phyloP scores from a whole-genome alignment of 2,888 invertebrate genomes.

The Trimorus sp. region DNA sequence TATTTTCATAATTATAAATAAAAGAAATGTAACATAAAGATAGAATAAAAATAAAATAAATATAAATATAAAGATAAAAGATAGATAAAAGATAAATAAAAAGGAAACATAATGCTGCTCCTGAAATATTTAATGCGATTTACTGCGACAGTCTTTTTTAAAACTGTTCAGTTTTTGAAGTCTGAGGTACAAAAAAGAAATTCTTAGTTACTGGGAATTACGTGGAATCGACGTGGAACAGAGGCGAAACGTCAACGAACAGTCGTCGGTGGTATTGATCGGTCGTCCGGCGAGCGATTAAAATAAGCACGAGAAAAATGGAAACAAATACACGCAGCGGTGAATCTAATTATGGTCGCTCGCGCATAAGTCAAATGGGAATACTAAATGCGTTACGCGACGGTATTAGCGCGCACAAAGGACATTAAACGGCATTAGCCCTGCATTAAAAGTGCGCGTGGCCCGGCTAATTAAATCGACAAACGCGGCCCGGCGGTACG shows the following conservation, averaged over 20 bases:
- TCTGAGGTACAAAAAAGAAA: no score
- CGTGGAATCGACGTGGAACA: no score
- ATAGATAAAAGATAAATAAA: no score
- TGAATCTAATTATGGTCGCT: slow-evolving; percentile 1
- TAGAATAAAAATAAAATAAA: no score
- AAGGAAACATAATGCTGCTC: no score
- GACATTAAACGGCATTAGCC: slow-evolving; percentile 27
- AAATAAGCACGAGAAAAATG: slow-evolving; percentile 45
- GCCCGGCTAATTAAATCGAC: slow-evolving; percentile 19
- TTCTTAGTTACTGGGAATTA: no score
- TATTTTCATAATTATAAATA: no score
- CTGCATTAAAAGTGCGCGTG: slow-evolving; percentile 16
- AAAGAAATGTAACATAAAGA: no score
- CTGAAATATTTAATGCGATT: no score
- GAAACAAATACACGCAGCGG: slow-evolving; percentile 19
- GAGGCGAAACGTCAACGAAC: background rate
- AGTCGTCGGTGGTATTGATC: slow-evolving; percentile 28
- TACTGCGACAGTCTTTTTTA: no score
- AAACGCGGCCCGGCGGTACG: background rate
- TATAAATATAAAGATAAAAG: no score
- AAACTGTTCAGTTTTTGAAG: no score
- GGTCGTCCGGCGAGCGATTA: slow-evolving; percentile 16
- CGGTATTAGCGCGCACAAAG: slow-evolving; percentile 12
- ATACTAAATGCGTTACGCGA: slow-evolving; percentile 19
- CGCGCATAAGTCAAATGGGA: slow-evolving; percentile 18